These are phyloP conservation scores for Microtus californicus DNA, from an alignment of 2,797 vertebrate species.

Conservation along the genomic window DNA sequence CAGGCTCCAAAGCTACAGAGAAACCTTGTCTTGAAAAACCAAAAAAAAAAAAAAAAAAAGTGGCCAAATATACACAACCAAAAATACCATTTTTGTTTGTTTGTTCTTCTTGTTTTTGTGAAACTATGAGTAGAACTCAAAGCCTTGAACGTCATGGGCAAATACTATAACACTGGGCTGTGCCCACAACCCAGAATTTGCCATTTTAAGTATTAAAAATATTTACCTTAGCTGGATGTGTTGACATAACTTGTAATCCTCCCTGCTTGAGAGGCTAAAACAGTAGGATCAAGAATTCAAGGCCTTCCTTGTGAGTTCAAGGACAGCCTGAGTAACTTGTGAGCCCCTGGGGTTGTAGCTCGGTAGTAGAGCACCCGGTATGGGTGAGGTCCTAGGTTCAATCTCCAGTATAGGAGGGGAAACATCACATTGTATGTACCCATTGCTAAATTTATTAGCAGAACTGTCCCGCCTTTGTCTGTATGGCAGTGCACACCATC, in stretches of 20 bases:
- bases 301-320: background rate
- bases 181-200: background rate
- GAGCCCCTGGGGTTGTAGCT: background rate
- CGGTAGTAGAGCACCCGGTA: background rate
- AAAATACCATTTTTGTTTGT: conserved; percentile 26
- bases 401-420: background rate
- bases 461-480: background rate
- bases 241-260: background rate
- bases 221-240: background rate
- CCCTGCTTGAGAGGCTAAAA: background rate
- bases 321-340: background rate
- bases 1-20: too few species aligned
- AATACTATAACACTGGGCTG: background rate
- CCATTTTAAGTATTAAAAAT: background rate
- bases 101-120: background rate
- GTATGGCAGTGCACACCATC: background rate
- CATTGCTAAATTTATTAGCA: background rate
- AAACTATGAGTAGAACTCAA: background rate
- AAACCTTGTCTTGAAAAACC: too few species aligned
- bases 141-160: background rate
- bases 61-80: conserved; percentile 6
- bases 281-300: background rate
- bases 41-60: too few species aligned
- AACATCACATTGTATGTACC: background rate
- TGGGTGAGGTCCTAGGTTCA: background rate